These are phyloP conservation scores for Protaetia brevitarsis DNA, from an alignment of 1,140 invertebrate species.

Conservation along the genomic window DNA sequence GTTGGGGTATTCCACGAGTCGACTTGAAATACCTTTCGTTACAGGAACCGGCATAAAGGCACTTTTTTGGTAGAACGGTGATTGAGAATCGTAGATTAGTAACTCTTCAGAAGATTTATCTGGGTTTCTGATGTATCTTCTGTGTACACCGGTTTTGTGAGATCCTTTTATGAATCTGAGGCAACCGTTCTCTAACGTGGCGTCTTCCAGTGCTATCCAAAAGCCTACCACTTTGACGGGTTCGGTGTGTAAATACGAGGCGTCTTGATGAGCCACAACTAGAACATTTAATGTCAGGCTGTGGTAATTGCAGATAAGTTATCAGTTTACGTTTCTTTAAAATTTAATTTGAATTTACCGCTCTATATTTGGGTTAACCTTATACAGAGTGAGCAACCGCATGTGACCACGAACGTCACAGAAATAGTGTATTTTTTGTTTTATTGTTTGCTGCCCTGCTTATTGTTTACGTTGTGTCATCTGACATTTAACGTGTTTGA, in stretches of 20 bases:
- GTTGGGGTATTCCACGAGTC: not conserved
- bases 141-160: constrained; percentile 76
- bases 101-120: constrained; percentile 60
- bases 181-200: constrained; percentile 90
- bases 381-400: too few relatives aligned
- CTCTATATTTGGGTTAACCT: too few relatives aligned
- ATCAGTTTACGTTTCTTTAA: too few relatives aligned
- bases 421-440: too few relatives aligned
- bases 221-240: constrained; percentile 76
- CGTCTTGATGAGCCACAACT: constrained; percentile 86
- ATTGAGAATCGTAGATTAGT: constrained; percentile 63
- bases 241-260: constrained; percentile 80
- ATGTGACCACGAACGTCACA: too few relatives aligned
- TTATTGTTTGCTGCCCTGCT: too few relatives aligned
- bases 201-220: constrained; percentile 94
- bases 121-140: constrained; percentile 69
- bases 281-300: too few relatives aligned
- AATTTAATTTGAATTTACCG: too few relatives aligned
- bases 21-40: constrained; percentile 67
- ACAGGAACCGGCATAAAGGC: constrained; percentile 78
- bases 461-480: too few relatives aligned
- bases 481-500: too few relatives aligned
- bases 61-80: constrained; percentile 69
- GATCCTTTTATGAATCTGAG: constrained; percentile 89
- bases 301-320: too few relatives aligned